Percentiles rank a stretch among this genome's conserved stretches.
Evolutionary conservation across 2,888 invertebrate genomes (phyloP).

Genomic region (Heliconius sara): DNA sequence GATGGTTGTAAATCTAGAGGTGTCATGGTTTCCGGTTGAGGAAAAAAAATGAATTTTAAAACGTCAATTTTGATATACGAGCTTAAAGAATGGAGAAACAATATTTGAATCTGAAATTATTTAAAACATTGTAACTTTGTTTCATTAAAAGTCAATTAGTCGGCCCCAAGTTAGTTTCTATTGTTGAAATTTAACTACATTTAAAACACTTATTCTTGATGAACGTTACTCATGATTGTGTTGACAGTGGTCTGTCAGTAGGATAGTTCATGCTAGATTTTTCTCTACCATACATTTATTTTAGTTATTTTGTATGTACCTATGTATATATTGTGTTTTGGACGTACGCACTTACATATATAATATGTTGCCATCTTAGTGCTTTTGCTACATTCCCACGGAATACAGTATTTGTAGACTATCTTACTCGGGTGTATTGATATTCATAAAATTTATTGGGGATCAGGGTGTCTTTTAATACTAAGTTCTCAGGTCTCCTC

Average conservation of each 20-base stretch:
- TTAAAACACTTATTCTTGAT: background rate
- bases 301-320: too few relatives aligned
- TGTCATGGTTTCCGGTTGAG: constrained; percentile 73
- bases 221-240: too few relatives aligned
- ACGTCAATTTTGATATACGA: constrained; percentile 49
- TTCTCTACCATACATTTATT: too few relatives aligned
- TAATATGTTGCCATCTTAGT: too few relatives aligned
- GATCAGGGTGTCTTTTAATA: background rate
- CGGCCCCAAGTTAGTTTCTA: background rate
- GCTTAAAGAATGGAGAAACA: constrained; percentile 33
- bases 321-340: too few relatives aligned
- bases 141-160: constrained; percentile 11
- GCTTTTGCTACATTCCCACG: too few relatives aligned
- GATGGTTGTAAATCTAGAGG: constrained; percentile 72
- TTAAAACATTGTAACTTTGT: constrained; percentile 21
- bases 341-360: too few relatives aligned
- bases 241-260: too few relatives aligned
- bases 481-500: too few relatives aligned
- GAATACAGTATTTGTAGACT: background rate
- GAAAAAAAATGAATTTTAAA: constrained; percentile 53
- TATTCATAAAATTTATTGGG: background rate
- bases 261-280: too few relatives aligned
- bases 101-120: constrained; percentile 27
- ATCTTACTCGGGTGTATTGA: background rate
- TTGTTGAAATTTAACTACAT: background rate